A percentile compares a stretch with the other conserved stretches of the same genome.
These are phyloP conservation scores for Scaptomyza caliginosa DNA, from an alignment of 2,888 invertebrate genomes.

Conservation along the genomic window DNA sequence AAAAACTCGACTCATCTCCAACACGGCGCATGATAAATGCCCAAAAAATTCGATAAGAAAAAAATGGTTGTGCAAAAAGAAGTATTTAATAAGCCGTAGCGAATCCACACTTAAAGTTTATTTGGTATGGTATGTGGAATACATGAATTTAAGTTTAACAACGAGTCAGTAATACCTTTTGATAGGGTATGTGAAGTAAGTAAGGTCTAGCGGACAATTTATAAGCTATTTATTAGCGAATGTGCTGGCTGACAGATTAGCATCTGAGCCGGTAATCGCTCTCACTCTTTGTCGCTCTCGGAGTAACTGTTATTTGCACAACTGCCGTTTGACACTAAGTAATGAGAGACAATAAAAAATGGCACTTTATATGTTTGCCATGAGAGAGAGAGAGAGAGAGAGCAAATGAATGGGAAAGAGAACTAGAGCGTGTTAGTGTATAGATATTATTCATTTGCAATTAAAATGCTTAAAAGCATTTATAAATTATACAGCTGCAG, in stretches of 20 bases:
- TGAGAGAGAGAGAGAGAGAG: background rate
- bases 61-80: slow-evolving; percentile 28
- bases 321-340: slow-evolving; percentile 49
- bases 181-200: slow-evolving; percentile 20
- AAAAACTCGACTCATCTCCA: slow-evolving; percentile 16
- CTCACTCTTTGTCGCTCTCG: slow-evolving; percentile 2
- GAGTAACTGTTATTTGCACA: slow-evolving; percentile 55
- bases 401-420: too few relatives aligned
- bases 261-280: slow-evolving; percentile 33
- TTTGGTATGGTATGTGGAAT: background rate
- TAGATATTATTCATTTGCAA: slow-evolving; percentile 16
- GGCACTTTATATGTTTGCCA: slow-evolving; percentile 53
- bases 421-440: too few relatives aligned
- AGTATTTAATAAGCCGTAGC: slow-evolving; percentile 18
- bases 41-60: slow-evolving; percentile 50
- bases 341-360: slow-evolving; percentile 57
- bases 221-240: slow-evolving; percentile 62
- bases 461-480: slow-evolving; percentile 20
- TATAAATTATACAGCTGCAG: slow-evolving; percentile 34
- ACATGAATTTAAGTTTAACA: background rate
- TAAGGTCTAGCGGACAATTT: slow-evolving; percentile 55
- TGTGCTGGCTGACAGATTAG: slow-evolving; percentile 50
- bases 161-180: background rate
- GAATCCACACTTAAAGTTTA: slow-evolving; percentile 24
- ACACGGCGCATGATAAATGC: slow-evolving; percentile 67